phyloP scores from a whole-genome alignment of 2,797 vertebrate species.

The Bradypus variegatus region DNA sequence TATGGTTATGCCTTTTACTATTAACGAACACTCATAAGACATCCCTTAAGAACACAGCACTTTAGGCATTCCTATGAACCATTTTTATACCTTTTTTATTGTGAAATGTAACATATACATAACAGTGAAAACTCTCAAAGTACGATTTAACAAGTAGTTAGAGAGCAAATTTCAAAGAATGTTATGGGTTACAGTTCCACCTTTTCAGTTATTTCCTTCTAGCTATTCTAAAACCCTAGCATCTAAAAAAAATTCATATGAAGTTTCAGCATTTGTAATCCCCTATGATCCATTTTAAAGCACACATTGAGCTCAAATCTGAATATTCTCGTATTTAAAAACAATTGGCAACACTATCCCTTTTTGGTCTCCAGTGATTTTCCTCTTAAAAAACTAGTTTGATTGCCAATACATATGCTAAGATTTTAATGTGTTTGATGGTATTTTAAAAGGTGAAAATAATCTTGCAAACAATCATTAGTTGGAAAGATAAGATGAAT shows the following conservation, averaged over 20 bases:
- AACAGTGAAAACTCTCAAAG: no score
- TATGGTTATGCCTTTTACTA: neutral
- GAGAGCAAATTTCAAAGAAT: no score
- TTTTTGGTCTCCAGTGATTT: neutral
- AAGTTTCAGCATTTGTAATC: no score
- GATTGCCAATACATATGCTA: neutral
- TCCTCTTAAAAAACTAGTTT: neutral
- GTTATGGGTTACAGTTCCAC: no score
- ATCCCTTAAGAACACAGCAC: neutral
- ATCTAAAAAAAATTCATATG: no score
- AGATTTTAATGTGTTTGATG: neutral
- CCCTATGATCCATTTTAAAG: neutral
- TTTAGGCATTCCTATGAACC: neutral
- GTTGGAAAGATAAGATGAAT: neutral
- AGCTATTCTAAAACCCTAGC: no score
- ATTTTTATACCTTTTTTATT: neutral
- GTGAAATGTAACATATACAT: no score
- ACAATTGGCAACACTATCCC: neutral
- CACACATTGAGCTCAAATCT: neutral
- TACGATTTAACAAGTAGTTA: no score
- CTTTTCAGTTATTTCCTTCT: no score
- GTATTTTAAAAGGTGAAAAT: neutral
- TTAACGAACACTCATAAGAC: neutral
- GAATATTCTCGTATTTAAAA: neutral
- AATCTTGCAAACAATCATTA: slow-evolving; percentile 1